Evolutionary conservation across 2,888 invertebrate genomes (phyloP).

Genomic region (Odontocerum albicorne): DNA sequence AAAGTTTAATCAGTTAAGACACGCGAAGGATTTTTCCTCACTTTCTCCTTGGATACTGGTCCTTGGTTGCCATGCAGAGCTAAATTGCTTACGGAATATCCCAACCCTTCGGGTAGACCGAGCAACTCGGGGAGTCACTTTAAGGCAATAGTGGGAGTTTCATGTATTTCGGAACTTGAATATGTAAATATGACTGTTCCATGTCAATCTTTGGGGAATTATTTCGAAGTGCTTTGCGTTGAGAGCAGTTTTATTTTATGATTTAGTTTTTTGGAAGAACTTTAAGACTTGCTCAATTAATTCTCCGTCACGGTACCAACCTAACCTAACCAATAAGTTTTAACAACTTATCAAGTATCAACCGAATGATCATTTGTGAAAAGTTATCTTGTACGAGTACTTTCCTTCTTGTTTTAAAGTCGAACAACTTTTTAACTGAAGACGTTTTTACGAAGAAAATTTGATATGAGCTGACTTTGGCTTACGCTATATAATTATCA

Average conservation of each 20-base stretch:
- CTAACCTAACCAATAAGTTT: background rate
- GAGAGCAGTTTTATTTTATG: background rate
- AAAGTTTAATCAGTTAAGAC: too few species aligned
- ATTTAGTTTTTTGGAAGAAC: background rate
- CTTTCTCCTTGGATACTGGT: too few species aligned
- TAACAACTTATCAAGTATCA: constrained; percentile 4
- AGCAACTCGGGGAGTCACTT: background rate
- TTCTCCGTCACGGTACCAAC: background rate
- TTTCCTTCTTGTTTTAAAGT: too few species aligned
- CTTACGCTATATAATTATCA: too few species aligned
- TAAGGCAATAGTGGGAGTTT: background rate
- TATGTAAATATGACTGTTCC: background rate
- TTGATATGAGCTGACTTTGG: too few species aligned
- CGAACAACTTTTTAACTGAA: too few species aligned
- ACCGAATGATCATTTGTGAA: background rate
- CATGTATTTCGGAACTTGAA: background rate
- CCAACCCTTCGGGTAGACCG: background rate
- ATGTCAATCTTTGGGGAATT: constrained; percentile 13
- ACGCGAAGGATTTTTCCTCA: too few species aligned
- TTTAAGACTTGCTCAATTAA: constrained; percentile 4
- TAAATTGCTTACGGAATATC: background rate
- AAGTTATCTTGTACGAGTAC: background rate
- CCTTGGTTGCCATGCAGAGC: too few species aligned
- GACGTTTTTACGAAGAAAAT: too few species aligned
- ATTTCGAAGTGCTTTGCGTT: background rate